A percentile compares a stretch with the other conserved stretches of the same genome.
phyloP scores from a whole-genome alignment of 2,888 invertebrate species.

The Phaonia tiefii region DNA sequence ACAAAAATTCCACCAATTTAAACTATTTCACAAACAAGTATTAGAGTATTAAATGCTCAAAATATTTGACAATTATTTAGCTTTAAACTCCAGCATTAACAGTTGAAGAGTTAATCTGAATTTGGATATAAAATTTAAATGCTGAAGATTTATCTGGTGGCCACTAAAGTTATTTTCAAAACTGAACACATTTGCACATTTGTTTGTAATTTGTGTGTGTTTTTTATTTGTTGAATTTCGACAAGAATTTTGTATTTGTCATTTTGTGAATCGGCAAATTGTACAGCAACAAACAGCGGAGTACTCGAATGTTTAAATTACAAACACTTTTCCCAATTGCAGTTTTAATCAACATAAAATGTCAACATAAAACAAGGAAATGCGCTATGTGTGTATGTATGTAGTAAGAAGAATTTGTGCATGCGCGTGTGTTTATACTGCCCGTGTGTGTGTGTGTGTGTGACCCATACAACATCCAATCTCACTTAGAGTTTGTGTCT shows the following conservation, averaged over 20 bases:
- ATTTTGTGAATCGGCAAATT: too few relatives aligned
- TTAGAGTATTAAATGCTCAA: too few relatives aligned
- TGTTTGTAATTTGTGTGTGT: neutral
- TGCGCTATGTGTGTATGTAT: slow-evolving; percentile 22
- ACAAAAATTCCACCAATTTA: too few relatives aligned
- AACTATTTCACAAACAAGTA: too few relatives aligned
- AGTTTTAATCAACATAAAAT: slow-evolving; percentile 60
- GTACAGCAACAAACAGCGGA: neutral
- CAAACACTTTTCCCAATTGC: slow-evolving; percentile 52
- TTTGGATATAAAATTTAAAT: neutral
- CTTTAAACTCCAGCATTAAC: too few relatives aligned
- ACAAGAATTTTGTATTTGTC: too few relatives aligned
- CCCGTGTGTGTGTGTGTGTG: neutral
- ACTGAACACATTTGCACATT: neutral
- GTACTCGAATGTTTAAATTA: slow-evolving; percentile 12
- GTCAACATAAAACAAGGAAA: slow-evolving; percentile 50
- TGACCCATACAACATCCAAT: neutral
- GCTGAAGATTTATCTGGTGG: slow-evolving; percentile 13
- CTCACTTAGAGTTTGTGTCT: neutral
- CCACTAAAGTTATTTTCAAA: neutral
- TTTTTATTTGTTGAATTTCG: too few relatives aligned
- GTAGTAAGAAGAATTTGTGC: slow-evolving; percentile 1
- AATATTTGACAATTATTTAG: too few relatives aligned
- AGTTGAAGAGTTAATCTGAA: neutral
- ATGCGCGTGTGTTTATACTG: too few relatives aligned